Percentiles rank a stretch among this genome's conserved stretches.
Evolutionary conservation across 2,888 invertebrate genomes (phyloP).

Genomic region (Dynastes tityus): DNA sequence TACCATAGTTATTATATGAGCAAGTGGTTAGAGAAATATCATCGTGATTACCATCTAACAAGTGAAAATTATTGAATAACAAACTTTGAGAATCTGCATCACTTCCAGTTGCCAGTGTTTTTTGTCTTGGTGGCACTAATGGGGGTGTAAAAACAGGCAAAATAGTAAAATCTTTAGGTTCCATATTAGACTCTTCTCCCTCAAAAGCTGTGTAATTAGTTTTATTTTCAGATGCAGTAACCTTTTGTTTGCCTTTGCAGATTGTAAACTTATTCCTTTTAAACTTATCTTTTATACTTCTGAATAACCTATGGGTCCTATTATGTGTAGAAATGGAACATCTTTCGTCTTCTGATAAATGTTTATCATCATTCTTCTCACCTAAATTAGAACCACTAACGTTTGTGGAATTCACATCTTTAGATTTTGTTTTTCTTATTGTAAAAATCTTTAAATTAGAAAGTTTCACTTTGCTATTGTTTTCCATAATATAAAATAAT

Average conservation of each 20-base stretch:
- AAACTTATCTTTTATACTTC: constrained; percentile 51
- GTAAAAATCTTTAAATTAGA: constrained; percentile 38
- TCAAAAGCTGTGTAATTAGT: constrained; percentile 35
- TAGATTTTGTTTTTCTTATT: constrained; percentile 38
- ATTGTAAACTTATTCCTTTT: constrained; percentile 54
- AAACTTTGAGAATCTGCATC: constrained; percentile 19
- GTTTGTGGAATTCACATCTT: constrained; percentile 29
- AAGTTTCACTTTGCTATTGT: constrained; percentile 32
- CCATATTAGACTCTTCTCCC: constrained; percentile 29
- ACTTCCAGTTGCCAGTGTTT: constrained; percentile 12
- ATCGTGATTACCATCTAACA: constrained; percentile 19
- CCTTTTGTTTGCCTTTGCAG: constrained; percentile 52
- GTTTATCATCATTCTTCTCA: constrained; percentile 39
- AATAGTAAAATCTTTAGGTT: constrained; percentile 29
- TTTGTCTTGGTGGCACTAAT: constrained; percentile 52
- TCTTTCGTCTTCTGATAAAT: constrained; percentile 46
- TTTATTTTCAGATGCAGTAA: constrained; percentile 45
- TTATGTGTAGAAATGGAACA: constrained; percentile 51
- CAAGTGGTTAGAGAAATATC: constrained; percentile 38
- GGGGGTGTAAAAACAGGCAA: constrained; percentile 45
- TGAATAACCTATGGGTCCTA: constrained; percentile 53
- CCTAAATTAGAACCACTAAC: constrained; percentile 38
- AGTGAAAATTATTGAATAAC: constrained; percentile 31
- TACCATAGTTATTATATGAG: constrained; percentile 32
- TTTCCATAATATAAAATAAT: constrained; percentile 27